phyloP scores from a whole-genome alignment of 2,888 invertebrate genomes.

The Molorchus minor region DNA sequence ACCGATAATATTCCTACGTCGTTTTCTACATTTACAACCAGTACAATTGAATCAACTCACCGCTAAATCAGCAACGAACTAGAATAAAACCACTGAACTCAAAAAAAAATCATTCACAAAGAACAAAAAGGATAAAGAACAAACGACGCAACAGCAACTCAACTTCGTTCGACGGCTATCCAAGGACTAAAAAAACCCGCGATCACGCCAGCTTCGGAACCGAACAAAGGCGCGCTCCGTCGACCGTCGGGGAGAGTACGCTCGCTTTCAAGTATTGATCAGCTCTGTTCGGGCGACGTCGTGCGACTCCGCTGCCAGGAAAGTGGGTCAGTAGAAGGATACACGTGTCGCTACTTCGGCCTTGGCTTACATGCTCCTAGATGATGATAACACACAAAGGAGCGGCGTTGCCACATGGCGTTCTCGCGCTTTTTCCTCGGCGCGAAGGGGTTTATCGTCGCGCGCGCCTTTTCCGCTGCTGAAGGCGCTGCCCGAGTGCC shows the following conservation, averaged over 20 bases:
- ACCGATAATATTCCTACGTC: too few species aligned
- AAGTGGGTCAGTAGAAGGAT: conserved; percentile 56
- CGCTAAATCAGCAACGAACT: conserved; percentile 2
- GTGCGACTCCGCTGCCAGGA: conserved; percentile 42
- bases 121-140: conserved; percentile 11
- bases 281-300: conserved; percentile 48
- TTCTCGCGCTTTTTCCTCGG: conserved; percentile 1
- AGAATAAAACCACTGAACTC: conserved; percentile 5
- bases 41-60: conserved; percentile 1
- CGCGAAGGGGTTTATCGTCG: not conserved
- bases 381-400: conserved; percentile 40
- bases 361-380: conserved; percentile 53
- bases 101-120: conserved; percentile 8
- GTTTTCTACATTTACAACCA: too few species aligned
- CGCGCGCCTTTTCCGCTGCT: too few species aligned
- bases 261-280: conserved; percentile 56
- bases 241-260: conserved; percentile 35
- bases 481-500: not conserved
- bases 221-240: conserved; percentile 16
- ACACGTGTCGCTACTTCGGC: conserved; percentile 55
- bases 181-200: conserved; percentile 17
- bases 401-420: conserved; percentile 33
- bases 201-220: conserved; percentile 4
- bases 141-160: conserved; percentile 16
- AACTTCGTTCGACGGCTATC: conserved; percentile 4